Evolutionary conservation across 2,888 invertebrate genomes (phyloP), one percentile per base, ranked within the genome.

Genomic region (Pachliopta kotzebuea): DNA sequence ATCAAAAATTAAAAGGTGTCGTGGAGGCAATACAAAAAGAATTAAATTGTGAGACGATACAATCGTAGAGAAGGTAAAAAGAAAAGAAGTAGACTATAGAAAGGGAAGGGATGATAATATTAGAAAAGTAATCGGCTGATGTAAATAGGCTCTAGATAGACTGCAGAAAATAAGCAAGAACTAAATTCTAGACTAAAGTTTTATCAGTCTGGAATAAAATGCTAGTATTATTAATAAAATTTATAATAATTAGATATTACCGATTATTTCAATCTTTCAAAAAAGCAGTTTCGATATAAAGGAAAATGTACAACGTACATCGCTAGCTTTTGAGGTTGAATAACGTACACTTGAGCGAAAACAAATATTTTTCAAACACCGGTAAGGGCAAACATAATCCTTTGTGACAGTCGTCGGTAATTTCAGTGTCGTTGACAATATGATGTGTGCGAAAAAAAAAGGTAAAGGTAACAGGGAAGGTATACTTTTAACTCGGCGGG

Each of bases 321-420:
- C 65, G 54, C 65, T 65, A 62, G 45, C 14, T 20, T 29, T 20
- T 26, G n/a, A 83, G 83, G 75, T 77, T 78, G 74, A 71, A 85
- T 84, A 86, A 85, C 78, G 77, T 77, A 79, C 85, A 88, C 90
- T 90, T 84, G 77, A 89, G 73, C 70, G 74, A 81, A 78, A 86
- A 85, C 86, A 90, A 90, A 90, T 88, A 90, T 90, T 90, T 88
- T 87, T 88, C 90, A 91, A 90, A 90, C 89, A 90, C 86, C 84
- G 86, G 75, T 76, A 73, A 79, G 74, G 74, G 80, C 77, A 81
- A 83, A 85, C 75, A n/a, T n/a, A 85, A 85, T 82, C 84, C 81
- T 85, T 87, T 85, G 88, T 87, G 84, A 85, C 88, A 85, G 79
- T 80, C 75, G 76, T 74, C 76, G 73, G 83, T 84, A 86, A 89